These are phyloP conservation scores for Ivindomyrus marchei DNA, from an alignment of 2,113 vertebrate species.

Conservation along the genomic window DNA sequence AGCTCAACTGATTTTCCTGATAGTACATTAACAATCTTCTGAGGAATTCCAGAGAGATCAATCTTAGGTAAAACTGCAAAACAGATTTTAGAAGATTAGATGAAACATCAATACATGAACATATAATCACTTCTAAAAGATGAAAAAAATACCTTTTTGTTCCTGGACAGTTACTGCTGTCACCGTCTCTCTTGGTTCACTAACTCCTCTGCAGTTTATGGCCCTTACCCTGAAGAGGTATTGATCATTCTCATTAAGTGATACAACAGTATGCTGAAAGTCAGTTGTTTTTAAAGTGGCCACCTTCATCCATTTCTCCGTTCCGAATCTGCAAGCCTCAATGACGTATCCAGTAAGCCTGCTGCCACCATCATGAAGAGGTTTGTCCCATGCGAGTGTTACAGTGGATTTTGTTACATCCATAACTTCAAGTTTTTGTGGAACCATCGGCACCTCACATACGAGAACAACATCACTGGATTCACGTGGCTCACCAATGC, in stretches of 20 bases:
- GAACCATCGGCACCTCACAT: constrained; percentile 84
- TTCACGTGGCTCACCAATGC: constrained; percentile 84
- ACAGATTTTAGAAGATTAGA: neutral
- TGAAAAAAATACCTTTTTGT: constrained; percentile 74
- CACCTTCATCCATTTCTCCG: constrained; percentile 95
- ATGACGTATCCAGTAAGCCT: constrained; percentile 84
- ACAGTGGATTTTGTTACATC: constrained; percentile 88
- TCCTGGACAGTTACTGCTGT: constrained; percentile 85
- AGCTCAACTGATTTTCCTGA: constrained; percentile 86
- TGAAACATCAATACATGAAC: neutral
- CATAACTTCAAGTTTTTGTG: constrained; percentile 80
- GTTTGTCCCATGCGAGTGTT: constrained; percentile 91
- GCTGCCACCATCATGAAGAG: constrained; percentile 91
- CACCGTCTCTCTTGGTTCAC: constrained; percentile 84
- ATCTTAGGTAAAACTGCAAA: constrained; percentile 80
- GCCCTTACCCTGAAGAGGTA: constrained; percentile 89
- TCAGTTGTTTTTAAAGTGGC: constrained; percentile 79
- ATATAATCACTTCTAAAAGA: neutral
- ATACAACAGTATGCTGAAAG: constrained; percentile 82
- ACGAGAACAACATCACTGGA: constrained; percentile 80
- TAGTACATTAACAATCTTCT: constrained; percentile 81
- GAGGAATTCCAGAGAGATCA: constrained; percentile 81
- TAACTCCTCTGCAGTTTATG: constrained; percentile 83
- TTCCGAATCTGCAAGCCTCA: constrained; percentile 87
- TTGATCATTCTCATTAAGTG: constrained; percentile 90